Base-by-base conservation (phyloP, 2,888 invertebrate species). In the Mycalesis mineus region DNA sequence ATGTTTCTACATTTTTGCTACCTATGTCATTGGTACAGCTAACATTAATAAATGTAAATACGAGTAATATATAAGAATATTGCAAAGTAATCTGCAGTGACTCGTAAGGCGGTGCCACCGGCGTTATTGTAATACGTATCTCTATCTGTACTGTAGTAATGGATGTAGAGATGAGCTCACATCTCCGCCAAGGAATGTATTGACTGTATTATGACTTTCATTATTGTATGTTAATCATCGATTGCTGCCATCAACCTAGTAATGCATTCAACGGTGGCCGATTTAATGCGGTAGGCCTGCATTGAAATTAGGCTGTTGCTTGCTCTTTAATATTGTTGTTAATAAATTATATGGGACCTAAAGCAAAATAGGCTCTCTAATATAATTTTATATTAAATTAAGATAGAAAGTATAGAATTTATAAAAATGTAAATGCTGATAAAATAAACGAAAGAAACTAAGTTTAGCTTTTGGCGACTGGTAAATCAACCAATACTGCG, bases 181-280 rank as follows among this genome's bases (percentile, higher is more conserved):
- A 53, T 53, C 53, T 53, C 45, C 31, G 15, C 37, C 53, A 36
- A 40, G 40, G 52, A 61, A 58, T 61, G 55, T 54, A 57, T 55
- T 55, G 55, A 36, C 36, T 52, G 49, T 39, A 49, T 45, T 58
- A 50, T 58, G 48, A 52, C 52, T 61, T 48, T 61, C 58, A 62
- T 59, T 62, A 59, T 60, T 62, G 57, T 62, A 62, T 62, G 62
- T 51, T 62, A 62, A 62, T 62, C 53, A 57, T 52, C 42, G 55
- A 51, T 55, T 56, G 48, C 52, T 55, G 57, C 51, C 59, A 62
- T 60, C 55, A 56, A 50, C 48, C 51, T 41, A 57, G 48, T 42
- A 31, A 51, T 53, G 42, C 53, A 53, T 47, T 54, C 45, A 48
- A 55, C 57, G 47, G 50, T 28, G 49, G 59, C 55, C 47, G 55